Conservation (phyloP, 2,797 vertebrate species). For the Antennarius maculatus region DNA sequence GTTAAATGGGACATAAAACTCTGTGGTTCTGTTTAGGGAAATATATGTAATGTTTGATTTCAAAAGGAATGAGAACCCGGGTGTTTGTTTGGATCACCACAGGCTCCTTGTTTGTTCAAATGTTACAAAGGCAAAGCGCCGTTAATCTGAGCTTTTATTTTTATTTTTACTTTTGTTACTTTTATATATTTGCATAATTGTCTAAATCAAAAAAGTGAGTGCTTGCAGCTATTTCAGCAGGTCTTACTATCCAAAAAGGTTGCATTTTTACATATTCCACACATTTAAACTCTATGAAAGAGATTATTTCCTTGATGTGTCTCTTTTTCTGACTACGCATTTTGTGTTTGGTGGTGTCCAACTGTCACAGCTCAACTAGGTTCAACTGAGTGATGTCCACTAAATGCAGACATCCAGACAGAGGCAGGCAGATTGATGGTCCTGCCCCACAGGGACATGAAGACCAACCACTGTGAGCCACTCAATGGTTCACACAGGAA, state of each 20-base stretch:
- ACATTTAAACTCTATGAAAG: too few species aligned
- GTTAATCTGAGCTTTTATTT: too few species aligned
- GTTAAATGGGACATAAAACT: too few species aligned
- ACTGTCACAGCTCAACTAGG: slow-evolving; percentile 45
- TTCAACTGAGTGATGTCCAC: slow-evolving; percentile 53
- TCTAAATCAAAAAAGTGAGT: background rate
- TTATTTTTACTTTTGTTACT: background rate
- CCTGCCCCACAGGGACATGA: slow-evolving; percentile 22
- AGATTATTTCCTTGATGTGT: background rate
- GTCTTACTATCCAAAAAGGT: too few species aligned
- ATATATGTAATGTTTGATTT: too few species aligned
- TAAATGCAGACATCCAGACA: slow-evolving; percentile 52
- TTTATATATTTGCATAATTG: background rate
- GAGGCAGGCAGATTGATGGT: slow-evolving; percentile 43
- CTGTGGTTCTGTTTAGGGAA: too few species aligned
- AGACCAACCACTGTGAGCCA: slow-evolving; percentile 16
- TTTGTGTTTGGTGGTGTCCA: slow-evolving; percentile 25
- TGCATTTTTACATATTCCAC: too few species aligned
- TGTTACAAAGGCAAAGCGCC: background rate
- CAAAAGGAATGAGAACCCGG: too few species aligned
- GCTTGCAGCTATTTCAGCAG: too few species aligned
- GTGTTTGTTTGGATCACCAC: background rate
- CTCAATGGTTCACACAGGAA: background rate
- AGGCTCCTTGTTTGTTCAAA: background rate
- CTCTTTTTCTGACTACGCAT: background rate